Evolutionary conservation across 2,888 invertebrate species (phyloP), one percentile per base, ranked within the genome.

Genomic region (Agrotis exclamationis): DNA sequence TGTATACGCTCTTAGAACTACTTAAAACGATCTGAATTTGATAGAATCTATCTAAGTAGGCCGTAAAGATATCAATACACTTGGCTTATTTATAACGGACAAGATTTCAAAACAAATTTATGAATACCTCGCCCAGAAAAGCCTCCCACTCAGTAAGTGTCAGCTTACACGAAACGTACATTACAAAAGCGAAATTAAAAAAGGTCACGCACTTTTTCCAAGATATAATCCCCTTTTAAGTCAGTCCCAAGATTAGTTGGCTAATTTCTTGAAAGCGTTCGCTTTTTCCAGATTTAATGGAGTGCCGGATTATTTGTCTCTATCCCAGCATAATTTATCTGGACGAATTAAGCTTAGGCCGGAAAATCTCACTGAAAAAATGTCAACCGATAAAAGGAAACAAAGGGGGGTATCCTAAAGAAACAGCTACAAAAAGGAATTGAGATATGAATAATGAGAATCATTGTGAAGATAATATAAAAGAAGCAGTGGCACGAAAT

Each of bases 231-330:
- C 87, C 83, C 87, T 90, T 89, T 89, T 87, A 91, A 88, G 89
- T 87, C 86, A 84, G 86, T 86, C 84, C 84, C 85, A 82, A 91
- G 93, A 93, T 94, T 93, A 93, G 91, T 90, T 86, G 75, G 89
- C 93, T 93, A 94, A 94, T 94, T 93, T 93, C 92, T 92, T 93
- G 92, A 94, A 94, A 94, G 93, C 93, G 88, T 92, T 92, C 90
- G 88, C 90, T 91, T 92, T 91, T 92, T 90, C 86, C 86, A 90
- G 92, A 92, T 93, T 94, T 94, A 94, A 93, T 93, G 93, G 93
- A 92, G 91, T 92, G 89, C 87, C 80, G 90, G 94, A 93, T 93
- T 85, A 85, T 85, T 85, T 82, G 85, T 85, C 82, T 85, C 82
- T 85, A 91, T 93, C 92, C 90, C 82, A 83, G 89, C 89, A 93